Percentiles rank a stretch among this genome's conserved stretches.
Conservation (phyloP, 1,140 invertebrate genomes). For the Drosophila quadrilineata region DNA sequence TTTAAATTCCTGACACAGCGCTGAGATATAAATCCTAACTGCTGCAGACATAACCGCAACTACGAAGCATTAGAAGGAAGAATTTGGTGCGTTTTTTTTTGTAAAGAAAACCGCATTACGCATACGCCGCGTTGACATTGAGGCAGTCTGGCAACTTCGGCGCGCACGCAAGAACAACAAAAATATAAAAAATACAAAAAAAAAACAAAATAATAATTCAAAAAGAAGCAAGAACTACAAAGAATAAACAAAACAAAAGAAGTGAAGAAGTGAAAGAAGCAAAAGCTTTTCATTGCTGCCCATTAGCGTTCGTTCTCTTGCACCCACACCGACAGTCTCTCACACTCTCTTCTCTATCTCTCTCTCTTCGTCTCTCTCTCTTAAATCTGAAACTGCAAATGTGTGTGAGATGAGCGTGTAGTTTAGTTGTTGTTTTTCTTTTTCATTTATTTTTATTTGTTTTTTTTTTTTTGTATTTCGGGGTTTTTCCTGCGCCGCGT, state of each 20-base stretch:
- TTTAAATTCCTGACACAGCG: conserved; percentile 25
- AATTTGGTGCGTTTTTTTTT: conserved; percentile 45
- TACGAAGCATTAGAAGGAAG: conserved; percentile 21
- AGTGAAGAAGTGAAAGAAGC: conserved; percentile 2
- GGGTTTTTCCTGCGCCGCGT: conserved; percentile 36
- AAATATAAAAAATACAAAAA: conserved; percentile 47
- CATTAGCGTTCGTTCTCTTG: conserved; percentile 25
- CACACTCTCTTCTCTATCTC: conserved; percentile 15
- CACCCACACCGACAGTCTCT: too few species aligned
- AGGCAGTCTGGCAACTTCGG: conserved; percentile 67
- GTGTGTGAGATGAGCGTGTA: too few species aligned
- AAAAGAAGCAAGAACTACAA: conserved; percentile 41
- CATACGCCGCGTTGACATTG: conserved; percentile 63
- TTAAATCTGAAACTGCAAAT: conserved; percentile 1
- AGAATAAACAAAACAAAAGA: conserved; percentile 38
- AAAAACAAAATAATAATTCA: conserved; percentile 4
- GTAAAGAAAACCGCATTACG: conserved; percentile 63
- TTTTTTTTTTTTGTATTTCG: too few species aligned
- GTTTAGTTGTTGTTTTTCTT: too few species aligned
- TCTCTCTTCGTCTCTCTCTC: not conserved
- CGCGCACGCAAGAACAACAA: conserved; percentile 35
- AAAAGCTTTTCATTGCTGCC: conserved; percentile 63
- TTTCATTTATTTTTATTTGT: too few species aligned
- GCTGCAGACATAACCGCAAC: conserved; percentile 19
- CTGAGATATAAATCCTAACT: conserved; percentile 10